Evolutionary conservation across 30 jellyfish, hydroid and myxozoan species (phyloP).

Genomic region (Cassiopea xamachana): DNA sequence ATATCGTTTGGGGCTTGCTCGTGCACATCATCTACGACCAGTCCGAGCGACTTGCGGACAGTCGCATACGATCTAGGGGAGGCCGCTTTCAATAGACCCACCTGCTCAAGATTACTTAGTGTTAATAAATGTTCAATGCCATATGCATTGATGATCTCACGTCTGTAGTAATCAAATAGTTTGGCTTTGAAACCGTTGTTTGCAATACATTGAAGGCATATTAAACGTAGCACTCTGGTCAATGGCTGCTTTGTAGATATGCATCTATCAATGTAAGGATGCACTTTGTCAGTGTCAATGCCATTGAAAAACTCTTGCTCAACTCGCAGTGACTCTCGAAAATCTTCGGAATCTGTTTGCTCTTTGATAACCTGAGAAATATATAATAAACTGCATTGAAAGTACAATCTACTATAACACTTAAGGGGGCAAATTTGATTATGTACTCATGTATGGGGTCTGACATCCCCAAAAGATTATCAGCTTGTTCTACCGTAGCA

Average conservation of each 20-base stretch:
- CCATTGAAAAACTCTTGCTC: slow-evolving; percentile 98
- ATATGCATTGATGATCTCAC: slow-evolving; percentile 92
- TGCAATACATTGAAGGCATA: slow-evolving; percentile 92
- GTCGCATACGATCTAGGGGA: slow-evolving; percentile 84
- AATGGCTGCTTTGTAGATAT: slow-evolving; percentile 81
- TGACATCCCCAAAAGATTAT: too few relatives aligned
- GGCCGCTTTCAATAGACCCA: slow-evolving; percentile 85
- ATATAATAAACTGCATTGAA: not conserved
- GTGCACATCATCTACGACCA: slow-evolving; percentile 95
- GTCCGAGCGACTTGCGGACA: slow-evolving; percentile 76
- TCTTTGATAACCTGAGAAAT: slow-evolving; percentile 75
- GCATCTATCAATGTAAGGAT: slow-evolving; percentile 89
- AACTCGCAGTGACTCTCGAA: slow-evolving; percentile 85
- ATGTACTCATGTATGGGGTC: too few relatives aligned
- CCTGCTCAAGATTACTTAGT: slow-evolving; percentile 85
- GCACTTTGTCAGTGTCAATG: slow-evolving; percentile 88
- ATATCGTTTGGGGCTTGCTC: slow-evolving; percentile 96
- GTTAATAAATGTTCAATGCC: slow-evolving; percentile 94
- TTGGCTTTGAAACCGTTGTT: slow-evolving; percentile 95
- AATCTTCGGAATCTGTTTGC: slow-evolving; percentile 90
- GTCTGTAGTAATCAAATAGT: slow-evolving; percentile 89
- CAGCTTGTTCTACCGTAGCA: too few relatives aligned
- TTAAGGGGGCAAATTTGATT: too few relatives aligned
- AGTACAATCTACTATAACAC: too few relatives aligned
- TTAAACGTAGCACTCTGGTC: slow-evolving; percentile 78